Conservation (phyloP, 2,797 vertebrate genomes). For the Ceyx erithaca region DNA sequence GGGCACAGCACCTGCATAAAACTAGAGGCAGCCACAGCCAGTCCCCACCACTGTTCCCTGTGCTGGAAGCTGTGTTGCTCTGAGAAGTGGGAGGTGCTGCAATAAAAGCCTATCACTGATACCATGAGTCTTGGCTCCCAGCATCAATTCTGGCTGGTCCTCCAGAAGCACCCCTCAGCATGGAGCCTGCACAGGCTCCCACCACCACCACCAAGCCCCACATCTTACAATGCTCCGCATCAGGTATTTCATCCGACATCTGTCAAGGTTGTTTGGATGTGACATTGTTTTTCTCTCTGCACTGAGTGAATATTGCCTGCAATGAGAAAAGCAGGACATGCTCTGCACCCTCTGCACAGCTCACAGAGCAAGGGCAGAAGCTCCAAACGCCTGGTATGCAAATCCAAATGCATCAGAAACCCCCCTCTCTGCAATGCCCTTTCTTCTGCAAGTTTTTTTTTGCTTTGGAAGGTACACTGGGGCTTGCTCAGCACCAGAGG, state of each 20-base stretch:
- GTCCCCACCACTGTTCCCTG: background rate
- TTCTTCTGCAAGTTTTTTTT: background rate
- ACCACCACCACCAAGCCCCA: background rate
- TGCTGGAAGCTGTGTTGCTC: background rate
- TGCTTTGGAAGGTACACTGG: background rate
- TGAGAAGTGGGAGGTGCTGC: background rate
- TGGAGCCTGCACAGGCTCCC: background rate
- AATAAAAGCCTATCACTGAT: background rate
- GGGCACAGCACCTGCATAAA: background rate
- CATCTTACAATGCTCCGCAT: conserved; percentile 85
- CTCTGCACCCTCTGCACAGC: background rate
- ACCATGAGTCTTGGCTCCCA: background rate
- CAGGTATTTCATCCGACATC: conserved; percentile 83
- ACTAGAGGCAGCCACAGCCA: background rate
- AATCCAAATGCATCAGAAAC: background rate
- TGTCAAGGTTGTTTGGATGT: conserved; percentile 88
- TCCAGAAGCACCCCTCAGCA: background rate
- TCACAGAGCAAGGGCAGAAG: background rate
- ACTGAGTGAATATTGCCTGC: conserved; percentile 85
- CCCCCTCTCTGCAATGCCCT: background rate
- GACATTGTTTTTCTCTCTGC: conserved; percentile 82
- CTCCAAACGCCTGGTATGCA: background rate
- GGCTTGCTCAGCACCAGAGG: background rate
- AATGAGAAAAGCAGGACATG: conserved; percentile 12
- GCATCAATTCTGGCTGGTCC: background rate